These are phyloP conservation scores for Gymnogyps californianus DNA, from an alignment of 2,113 vertebrate species.

Conservation along the genomic window DNA sequence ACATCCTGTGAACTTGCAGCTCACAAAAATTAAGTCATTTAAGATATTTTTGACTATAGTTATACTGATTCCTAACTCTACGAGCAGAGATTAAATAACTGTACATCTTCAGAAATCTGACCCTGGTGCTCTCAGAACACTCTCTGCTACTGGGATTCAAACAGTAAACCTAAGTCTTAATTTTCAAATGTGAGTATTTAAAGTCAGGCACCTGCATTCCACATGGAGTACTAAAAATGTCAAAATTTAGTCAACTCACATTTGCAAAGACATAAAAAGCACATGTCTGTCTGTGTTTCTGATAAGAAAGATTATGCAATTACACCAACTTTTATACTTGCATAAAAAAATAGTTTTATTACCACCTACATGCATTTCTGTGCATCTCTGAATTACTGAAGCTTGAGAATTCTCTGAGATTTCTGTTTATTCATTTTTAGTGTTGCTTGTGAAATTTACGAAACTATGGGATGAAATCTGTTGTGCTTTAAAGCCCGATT, in stretches of 20 bases:
- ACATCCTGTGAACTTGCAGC: not conserved
- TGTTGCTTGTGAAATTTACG: not conserved
- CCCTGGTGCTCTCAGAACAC: not conserved
- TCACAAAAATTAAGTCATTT: not conserved
- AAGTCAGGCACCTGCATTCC: not conserved
- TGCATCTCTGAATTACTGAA: not conserved
- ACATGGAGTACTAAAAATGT: not conserved
- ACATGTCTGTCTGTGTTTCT: not conserved
- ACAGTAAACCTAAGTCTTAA: fast-evolving
- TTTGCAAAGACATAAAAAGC: not conserved
- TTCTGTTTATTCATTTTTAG: not conserved
- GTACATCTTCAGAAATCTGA: not conserved
- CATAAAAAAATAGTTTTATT: not conserved
- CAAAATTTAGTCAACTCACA: not conserved
- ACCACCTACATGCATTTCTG: not conserved
- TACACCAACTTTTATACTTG: not conserved
- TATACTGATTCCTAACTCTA: not conserved
- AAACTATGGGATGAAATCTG: not conserved
- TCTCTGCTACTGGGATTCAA: not conserved
- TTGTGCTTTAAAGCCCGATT: not conserved
- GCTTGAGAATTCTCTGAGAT: not conserved
- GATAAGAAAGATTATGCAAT: not conserved
- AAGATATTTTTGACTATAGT: not conserved
- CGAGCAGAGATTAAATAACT: not conserved
- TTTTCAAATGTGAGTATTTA: not conserved